These are phyloP conservation scores for Chironomus tentans DNA, from an alignment of 2,888 invertebrate genomes.

Conservation along the genomic window DNA sequence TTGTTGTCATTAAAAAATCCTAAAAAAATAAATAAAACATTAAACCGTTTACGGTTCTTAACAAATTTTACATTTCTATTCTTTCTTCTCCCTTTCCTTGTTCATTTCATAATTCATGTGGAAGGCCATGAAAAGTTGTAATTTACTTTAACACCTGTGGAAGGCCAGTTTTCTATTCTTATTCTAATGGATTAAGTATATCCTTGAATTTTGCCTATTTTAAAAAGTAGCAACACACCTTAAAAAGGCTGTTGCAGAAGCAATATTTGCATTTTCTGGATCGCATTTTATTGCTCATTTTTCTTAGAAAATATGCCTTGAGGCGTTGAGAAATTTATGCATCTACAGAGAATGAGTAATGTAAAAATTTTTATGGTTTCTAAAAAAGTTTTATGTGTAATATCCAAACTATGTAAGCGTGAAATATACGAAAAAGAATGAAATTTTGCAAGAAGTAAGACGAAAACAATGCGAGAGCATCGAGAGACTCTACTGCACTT, in stretches of 20 bases:
- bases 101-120: background rate
- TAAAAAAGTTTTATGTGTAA: background rate
- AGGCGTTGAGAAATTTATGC: background rate
- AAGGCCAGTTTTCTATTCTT: background rate
- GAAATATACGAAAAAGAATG: no score
- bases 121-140: background rate
- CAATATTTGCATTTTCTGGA: background rate
- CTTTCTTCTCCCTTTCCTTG: no score
- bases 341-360: no score
- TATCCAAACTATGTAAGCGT: no score
- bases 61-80: background rate
- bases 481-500: background rate
- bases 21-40: slow-evolving; percentile 15
- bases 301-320: background rate
- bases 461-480: background rate
- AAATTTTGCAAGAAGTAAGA: background rate
- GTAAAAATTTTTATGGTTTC: background rate
- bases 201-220: background rate
- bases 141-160: slow-evolving; percentile 15
- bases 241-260: no score
- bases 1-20: background rate
- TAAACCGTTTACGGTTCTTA: slow-evolving; percentile 13
- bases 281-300: background rate
- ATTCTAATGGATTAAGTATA: background rate
- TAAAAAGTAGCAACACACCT: background rate